A percentile compares a stretch with the other conserved stretches of the same genome.
Conservation (phyloP, 2,113 vertebrate species). For the Antigone vipio region DNA sequence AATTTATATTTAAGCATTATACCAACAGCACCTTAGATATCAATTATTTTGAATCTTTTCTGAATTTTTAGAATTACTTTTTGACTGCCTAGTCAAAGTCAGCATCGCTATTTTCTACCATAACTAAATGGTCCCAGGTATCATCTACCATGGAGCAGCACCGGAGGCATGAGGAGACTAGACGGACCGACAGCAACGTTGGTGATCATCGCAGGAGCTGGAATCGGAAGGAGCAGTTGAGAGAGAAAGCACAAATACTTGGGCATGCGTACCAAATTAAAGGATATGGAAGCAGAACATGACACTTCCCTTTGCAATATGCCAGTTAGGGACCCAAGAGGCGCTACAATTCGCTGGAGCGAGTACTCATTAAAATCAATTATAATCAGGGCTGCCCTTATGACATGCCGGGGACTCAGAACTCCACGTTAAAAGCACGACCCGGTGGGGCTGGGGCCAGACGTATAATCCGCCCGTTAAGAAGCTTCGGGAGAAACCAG, state of each 20-base stretch:
- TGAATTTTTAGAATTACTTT: not conserved
- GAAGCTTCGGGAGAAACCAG: not conserved
- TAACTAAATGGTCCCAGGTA: rapidly evolving
- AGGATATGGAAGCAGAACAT: not conserved
- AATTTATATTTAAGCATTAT: not conserved
- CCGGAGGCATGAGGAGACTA: not conserved
- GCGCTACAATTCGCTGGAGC: rapidly evolving
- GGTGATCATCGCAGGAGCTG: rapidly evolving
- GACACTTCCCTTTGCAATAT: not conserved
- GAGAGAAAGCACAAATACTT: not conserved
- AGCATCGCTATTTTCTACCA: not conserved
- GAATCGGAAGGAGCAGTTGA: rapidly evolving
- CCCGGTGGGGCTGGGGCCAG: rapidly evolving
- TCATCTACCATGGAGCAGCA: rapidly evolving
- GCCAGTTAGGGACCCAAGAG: not conserved
- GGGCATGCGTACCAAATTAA: not conserved
- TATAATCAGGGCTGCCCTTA: not conserved
- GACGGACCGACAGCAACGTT: rapidly evolving
- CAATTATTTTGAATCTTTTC: not conserved
- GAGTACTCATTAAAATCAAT: not conserved
- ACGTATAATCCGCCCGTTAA: rapidly evolving
- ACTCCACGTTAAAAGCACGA: not conserved
- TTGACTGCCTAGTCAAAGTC: not conserved
- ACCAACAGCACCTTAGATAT: not conserved
- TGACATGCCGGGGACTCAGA: rapidly evolving